Base-by-base conservation (phyloP, 2,888 invertebrate species). In the Tribolium freemani region DNA sequence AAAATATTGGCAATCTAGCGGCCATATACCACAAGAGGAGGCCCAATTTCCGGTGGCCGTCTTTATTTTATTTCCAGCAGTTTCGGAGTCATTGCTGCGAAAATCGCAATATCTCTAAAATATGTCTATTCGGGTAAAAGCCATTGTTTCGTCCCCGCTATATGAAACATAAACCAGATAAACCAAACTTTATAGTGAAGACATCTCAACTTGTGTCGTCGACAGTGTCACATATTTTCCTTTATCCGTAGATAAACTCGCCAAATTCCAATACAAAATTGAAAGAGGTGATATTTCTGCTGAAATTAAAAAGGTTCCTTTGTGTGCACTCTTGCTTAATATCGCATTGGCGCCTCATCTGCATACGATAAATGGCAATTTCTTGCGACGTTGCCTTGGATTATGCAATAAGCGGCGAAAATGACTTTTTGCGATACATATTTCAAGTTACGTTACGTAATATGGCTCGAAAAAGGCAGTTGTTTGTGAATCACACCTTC, bases 41-140 rank as follows among this genome's bases (percentile, higher is more conserved):
- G 69, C 51, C 51, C 72, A 72, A 69, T 72, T 72, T 69, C 69
- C 63, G 44, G 48, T 63, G 53, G 69, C 63, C 68, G 67, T 69
- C 69, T 63, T 61, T 63, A 67, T 68, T 72, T 71, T 71, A 71
- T 74, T 74, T 72, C 68, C 74, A 53, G 58, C 74, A 74, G 72
- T 73, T 73, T 71, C 71, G 74, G 63, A 74, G 74, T 76, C 76
- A 73, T 74, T 74, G 72, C 72, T 70, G 63, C 61, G 68, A 69
- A 76, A 72, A 72, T 76, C 69, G 76, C 76, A 74, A 76, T 76
- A 74, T 74, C 72, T 61, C 44, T 72, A 73, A 76, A 74, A 74
- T 76, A 76, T 76, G 71, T 64, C 64, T 58, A 51, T 64, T 48
- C 48, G 44, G 58, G 53, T 50, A 57, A 71, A 48, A 56, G 64